Conservation (phyloP, 2,888 invertebrate species). For the Andrena chrysosceles region DNA sequence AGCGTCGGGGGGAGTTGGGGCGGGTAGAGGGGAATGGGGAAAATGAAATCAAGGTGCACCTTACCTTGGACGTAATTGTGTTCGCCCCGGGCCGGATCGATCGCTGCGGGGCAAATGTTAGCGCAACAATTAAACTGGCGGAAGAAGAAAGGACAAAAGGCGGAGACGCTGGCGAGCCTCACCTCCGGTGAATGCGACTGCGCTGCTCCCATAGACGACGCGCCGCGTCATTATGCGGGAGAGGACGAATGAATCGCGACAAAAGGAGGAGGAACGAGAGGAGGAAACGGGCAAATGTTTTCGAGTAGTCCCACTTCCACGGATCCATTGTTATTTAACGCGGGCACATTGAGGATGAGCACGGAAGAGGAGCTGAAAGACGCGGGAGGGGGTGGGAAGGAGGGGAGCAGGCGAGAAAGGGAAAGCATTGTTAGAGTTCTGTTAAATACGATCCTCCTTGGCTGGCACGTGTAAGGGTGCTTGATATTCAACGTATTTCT, state of each 20-base stretch:
- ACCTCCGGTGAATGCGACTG: slow-evolving; percentile 64
- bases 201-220: slow-evolving; percentile 68
- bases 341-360: slow-evolving; percentile 64
- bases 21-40: background rate
- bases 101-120: slow-evolving; percentile 69
- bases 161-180: slow-evolving; percentile 56
- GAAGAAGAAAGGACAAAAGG: slow-evolving; percentile 65
- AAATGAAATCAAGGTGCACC: slow-evolving; percentile 55
- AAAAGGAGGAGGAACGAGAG: slow-evolving; percentile 62
- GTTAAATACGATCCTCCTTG: slow-evolving; percentile 72
- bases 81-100: slow-evolving; percentile 57
- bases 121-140: slow-evolving; percentile 71
- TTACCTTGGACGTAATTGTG: slow-evolving; percentile 63
- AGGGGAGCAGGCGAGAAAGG: slow-evolving; percentile 46
- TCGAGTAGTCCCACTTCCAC: slow-evolving; percentile 73
- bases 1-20: background rate
- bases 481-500: slow-evolving; percentile 53
- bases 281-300: slow-evolving; percentile 71
- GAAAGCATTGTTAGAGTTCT: slow-evolving; percentile 72
- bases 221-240: slow-evolving; percentile 73
- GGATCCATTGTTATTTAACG: slow-evolving; percentile 74
- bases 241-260: slow-evolving; percentile 74
- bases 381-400: slow-evolving; percentile 20
- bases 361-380: slow-evolving; percentile 45
- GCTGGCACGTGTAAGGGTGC: slow-evolving; percentile 41